Evolutionary conservation across 2,797 vertebrate species (phyloP).

Genomic region (Remorina albescens): DNA sequence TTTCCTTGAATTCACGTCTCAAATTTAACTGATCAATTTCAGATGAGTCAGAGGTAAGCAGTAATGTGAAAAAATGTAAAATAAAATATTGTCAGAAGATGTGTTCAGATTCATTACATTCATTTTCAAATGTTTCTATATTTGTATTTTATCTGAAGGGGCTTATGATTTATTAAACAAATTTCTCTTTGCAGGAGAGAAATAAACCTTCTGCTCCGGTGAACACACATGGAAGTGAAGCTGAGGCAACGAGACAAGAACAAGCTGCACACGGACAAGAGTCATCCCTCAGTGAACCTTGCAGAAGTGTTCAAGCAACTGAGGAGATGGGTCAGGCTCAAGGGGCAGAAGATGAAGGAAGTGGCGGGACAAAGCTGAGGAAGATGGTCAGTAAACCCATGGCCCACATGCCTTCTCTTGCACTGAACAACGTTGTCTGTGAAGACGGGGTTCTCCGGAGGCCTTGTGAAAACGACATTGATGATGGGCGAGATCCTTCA

Average conservation of each 20-base stretch:
- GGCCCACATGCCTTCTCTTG: slow-evolving; percentile 60
- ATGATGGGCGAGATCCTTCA: slow-evolving; percentile 44
- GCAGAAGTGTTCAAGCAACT: slow-evolving; percentile 1
- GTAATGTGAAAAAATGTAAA: too few species aligned
- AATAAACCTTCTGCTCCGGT: slow-evolving; percentile 34
- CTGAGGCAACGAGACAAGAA: not conserved
- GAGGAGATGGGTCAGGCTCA: not conserved
- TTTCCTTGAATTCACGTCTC: not conserved
- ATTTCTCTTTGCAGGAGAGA: slow-evolving; percentile 72
- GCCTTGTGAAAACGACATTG: slow-evolving; percentile 28
- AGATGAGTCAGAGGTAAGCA: too few species aligned
- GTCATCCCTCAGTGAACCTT: slow-evolving; percentile 7
- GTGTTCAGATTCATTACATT: not conserved
- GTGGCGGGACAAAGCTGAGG: slow-evolving; percentile 34
- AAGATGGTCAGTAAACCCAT: slow-evolving; percentile 55
- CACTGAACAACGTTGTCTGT: slow-evolving; percentile 26
- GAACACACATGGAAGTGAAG: slow-evolving; percentile 11
- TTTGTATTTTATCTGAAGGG: not conserved
- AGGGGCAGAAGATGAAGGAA: slow-evolving; percentile 14
- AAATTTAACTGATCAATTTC: not conserved
- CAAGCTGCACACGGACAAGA: slow-evolving; percentile 14
- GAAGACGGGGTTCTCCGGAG: slow-evolving; percentile 69
- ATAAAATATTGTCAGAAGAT: too few species aligned
- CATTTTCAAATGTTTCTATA: not conserved
- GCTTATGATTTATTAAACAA: not conserved